A percentile compares a stretch with the other conserved stretches of the same genome.
Evolutionary conservation across 2,113 vertebrate genomes (phyloP).

Genomic region (Cottus gobio): DNA sequence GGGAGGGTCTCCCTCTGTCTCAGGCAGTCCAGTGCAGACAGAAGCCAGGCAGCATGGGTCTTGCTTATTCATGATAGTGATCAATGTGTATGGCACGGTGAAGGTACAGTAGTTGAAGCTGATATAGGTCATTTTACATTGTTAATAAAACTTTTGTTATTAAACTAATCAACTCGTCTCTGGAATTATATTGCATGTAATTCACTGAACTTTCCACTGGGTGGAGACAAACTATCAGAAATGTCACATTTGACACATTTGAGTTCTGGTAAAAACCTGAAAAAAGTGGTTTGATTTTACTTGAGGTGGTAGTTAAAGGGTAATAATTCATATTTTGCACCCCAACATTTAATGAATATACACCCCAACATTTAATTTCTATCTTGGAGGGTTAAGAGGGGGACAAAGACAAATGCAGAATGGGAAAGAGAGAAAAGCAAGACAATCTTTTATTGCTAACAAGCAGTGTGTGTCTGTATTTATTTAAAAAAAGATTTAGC

Average conservation of each 20-base stretch:
- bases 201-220: slow-evolving; percentile 34
- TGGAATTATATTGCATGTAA: slow-evolving; percentile 35
- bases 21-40: slow-evolving; percentile 46
- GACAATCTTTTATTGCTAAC: neutral
- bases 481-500: neutral
- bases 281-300: neutral
- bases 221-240: slow-evolving; percentile 54
- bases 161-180: slow-evolving; percentile 70
- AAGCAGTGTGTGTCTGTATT: slow-evolving; percentile 4
- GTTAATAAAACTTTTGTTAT: slow-evolving; percentile 95
- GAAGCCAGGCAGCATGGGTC: slow-evolving; percentile 83
- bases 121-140: slow-evolving; percentile 92
- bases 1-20: slow-evolving; percentile 51
- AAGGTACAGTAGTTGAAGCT: slow-evolving; percentile 84
- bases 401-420: neutral
- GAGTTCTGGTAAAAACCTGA: neutral
- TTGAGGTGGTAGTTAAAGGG: neutral
- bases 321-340: neutral
- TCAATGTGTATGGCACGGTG: slow-evolving; percentile 88
- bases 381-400: neutral
- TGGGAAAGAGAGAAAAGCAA: too few species aligned
- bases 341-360: too few species aligned
- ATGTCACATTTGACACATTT: neutral
- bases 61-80: slow-evolving; percentile 84
- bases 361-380: neutral